Base-by-base conservation (phyloP, 2,113 vertebrate species). In the Phodopus roborovskii region DNA sequence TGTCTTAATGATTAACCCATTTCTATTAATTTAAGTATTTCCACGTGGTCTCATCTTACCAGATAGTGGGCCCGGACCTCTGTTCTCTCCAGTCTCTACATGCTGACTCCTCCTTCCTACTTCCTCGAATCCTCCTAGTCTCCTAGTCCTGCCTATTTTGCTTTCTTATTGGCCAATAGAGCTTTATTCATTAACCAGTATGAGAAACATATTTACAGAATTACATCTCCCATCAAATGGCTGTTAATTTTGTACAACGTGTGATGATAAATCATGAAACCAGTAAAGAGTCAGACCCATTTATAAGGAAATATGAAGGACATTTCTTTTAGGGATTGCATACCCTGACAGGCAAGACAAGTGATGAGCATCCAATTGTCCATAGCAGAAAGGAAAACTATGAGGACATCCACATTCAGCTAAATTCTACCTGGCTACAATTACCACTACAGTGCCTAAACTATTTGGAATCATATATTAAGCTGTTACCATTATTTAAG, bases 391-490 rank as follows among this genome's bases (percentile, higher is more conserved):
- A 93, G 56, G 20, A 20, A 36, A 90, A 74, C 17, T 60, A 4
- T 10, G 78, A 90, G 89, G 56, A 0, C 10, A 48, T 96, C 28
- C 7, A 0, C 36, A 30, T 39, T 8, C 45, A 78, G 22, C 33
- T 26, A 15, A 15, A 66, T 66, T n/a, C n/a, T 39, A n/a, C 7
- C 70, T 82, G 9, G 13, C 10, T 42, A 73, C 16, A 84, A 16
- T n/a, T 53, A 19, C 84, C 12, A 1, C 56, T 94, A 5, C 68
- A 88, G 2, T 30, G 64, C 68, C 73, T 53, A 94, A 97, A 64
- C 0, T 79, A 15, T 75, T 96, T 97, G 82, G 1, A 92, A 5
- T 92, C 17, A 50, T 96, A 58, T 93, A 87, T 95, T 91, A 91
- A 94, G 86, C 84, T 68, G 4, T 62, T 58, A 58, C 22, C 4